Conservation (phyloP, 2,113 vertebrate genomes). For the Caranx ignobilis region DNA sequence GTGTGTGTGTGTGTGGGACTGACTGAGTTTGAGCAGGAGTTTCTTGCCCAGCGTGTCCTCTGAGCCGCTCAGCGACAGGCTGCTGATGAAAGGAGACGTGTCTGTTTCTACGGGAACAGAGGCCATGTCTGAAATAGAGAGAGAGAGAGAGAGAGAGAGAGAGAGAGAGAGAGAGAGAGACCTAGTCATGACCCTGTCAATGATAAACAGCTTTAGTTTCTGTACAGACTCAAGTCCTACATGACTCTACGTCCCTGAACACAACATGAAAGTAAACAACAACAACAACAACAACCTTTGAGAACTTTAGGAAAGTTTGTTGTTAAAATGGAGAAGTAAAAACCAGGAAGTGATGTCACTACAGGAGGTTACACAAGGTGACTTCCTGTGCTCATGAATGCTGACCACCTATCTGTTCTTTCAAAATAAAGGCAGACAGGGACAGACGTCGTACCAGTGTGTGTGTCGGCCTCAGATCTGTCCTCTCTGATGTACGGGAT, state of each 20-base stretch:
- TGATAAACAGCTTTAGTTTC: constrained; percentile 16
- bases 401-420: neutral
- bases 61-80: constrained; percentile 84
- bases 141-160: constrained; percentile 6
- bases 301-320: no score
- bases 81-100: constrained; percentile 84
- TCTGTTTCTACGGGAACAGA: constrained; percentile 83
- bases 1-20: constrained; percentile 72
- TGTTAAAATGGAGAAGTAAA: no score
- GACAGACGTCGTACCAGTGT: constrained; percentile 1
- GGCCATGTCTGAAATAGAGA: constrained; percentile 75
- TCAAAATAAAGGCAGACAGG: no score
- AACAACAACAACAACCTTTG: no score
- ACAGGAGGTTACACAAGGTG: no score
- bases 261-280: neutral
- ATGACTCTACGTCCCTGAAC: neutral
- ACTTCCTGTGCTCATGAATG: no score
- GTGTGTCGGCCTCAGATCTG: constrained; percentile 48
- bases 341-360: no score
- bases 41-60: constrained; percentile 93
- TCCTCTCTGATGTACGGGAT: constrained; percentile 91
- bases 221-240: neutral
- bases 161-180: constrained; percentile 8
- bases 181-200: neutral
- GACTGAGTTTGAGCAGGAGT: constrained; percentile 94